phyloP scores from a whole-genome alignment of 2,888 invertebrate species.

The Ochropleura plecta region DNA sequence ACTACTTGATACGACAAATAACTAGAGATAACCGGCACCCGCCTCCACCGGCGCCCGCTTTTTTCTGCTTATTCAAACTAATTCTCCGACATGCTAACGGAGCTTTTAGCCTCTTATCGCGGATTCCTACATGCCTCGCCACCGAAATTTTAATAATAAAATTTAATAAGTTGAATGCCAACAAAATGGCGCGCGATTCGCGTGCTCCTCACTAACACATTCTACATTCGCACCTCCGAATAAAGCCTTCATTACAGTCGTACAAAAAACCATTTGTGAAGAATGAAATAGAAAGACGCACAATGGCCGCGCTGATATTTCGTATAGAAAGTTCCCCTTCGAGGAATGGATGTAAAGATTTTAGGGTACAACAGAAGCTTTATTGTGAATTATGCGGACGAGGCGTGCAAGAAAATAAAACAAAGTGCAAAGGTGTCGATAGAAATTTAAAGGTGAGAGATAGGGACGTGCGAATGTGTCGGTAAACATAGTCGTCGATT shows the following conservation, averaged over 20 bases:
- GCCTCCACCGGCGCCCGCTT: slow-evolving; percentile 81
- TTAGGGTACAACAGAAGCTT: slow-evolving; percentile 83
- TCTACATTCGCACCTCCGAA: slow-evolving; percentile 86
- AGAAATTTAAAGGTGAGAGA: slow-evolving; percentile 78
- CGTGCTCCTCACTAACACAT: slow-evolving; percentile 71
- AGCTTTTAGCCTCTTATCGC: slow-evolving; percentile 75
- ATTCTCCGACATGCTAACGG: slow-evolving; percentile 77
- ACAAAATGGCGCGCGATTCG: slow-evolving; percentile 69
- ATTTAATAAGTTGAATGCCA: slow-evolving; percentile 62
- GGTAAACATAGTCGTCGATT: slow-evolving; percentile 6
- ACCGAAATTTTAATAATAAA: slow-evolving; percentile 62
- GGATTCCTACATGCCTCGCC: slow-evolving; percentile 52
- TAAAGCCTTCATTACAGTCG: slow-evolving; percentile 88
- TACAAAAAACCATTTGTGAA: slow-evolving; percentile 87
- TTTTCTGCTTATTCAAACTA: slow-evolving; percentile 82
- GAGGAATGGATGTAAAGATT: slow-evolving; percentile 78
- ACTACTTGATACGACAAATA: slow-evolving; percentile 89
- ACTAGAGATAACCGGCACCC: slow-evolving; percentile 84
- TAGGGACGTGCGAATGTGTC: slow-evolving; percentile 52
- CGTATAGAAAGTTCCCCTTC: slow-evolving; percentile 87
- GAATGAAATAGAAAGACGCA: slow-evolving; percentile 85
- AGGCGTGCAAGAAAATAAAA: slow-evolving; percentile 87
- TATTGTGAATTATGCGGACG: slow-evolving; percentile 85
- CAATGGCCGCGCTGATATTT: slow-evolving; percentile 86
- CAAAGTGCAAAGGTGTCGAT: slow-evolving; percentile 85